Percentiles rank a stretch among this genome's conserved stretches.
Conservation (phyloP, 2,797 vertebrate species). For the Eupleurogrammus muticus region DNA sequence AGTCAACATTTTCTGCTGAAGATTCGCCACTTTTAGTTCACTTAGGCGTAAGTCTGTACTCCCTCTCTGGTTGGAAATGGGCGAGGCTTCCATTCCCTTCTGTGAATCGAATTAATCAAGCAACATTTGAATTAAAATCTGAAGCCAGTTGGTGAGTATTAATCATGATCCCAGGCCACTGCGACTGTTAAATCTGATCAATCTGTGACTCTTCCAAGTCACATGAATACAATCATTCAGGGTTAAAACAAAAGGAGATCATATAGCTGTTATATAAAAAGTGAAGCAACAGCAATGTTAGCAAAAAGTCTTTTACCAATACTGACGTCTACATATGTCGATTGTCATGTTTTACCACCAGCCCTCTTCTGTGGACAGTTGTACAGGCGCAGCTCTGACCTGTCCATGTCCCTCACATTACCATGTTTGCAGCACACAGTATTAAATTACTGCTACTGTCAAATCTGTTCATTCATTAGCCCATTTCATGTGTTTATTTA, state of each 20-base stretch:
- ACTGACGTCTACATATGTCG: conserved; percentile 1
- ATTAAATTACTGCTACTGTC: not conserved
- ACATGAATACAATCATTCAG: conserved; percentile 10
- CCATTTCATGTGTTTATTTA: conserved; percentile 1
- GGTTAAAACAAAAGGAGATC: conserved; percentile 10
- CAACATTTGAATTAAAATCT: too few relatives aligned
- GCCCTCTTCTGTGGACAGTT: too few relatives aligned
- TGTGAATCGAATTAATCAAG: too few relatives aligned
- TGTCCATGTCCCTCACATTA: conserved; percentile 7
- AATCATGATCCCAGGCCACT: not conserved
- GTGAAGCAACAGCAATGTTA: not conserved
- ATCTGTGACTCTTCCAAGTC: not conserved
- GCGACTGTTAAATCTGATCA: not conserved
- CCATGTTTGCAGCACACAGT: not conserved
- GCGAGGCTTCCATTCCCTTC: too few relatives aligned
- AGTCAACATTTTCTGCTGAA: too few relatives aligned
- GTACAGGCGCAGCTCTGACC: not conserved
- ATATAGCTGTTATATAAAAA: conserved; percentile 14
- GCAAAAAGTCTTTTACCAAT: conserved; percentile 2
- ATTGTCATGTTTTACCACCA: not conserved
- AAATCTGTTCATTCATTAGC: conserved; percentile 22
- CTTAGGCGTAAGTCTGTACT: too few relatives aligned
- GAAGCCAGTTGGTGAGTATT: too few relatives aligned
- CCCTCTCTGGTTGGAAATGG: too few relatives aligned
- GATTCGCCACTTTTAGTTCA: too few relatives aligned